Base-by-base conservation (phyloP, 64 coral and sea anemone genomes). In the Pachyseris speciosa region DNA sequence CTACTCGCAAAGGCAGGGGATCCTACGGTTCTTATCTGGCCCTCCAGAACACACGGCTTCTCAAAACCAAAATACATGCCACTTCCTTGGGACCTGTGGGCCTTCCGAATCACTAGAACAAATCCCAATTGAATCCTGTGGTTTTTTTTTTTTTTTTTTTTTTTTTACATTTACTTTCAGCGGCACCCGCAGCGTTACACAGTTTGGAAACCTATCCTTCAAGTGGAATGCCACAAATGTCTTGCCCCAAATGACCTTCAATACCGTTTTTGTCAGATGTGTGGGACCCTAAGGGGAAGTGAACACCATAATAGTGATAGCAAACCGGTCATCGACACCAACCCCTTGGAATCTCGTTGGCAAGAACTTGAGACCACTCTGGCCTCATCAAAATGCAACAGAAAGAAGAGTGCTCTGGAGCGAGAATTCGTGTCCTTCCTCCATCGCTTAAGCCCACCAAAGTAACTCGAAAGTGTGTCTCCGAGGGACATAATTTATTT, bases 41-140 rank as follows among this genome's bases (percentile, higher is more conserved):
- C 73, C 3, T 15, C 19, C 41, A 37, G 30, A 55, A 55, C 51
- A 55, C 51, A 55, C 51, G 51, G 51, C 51, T 55, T 55, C 12
- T 13, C 7, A 55, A 55, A 55, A 55, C 51, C 51, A 13, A 55
- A 7, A 55, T 11, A 55, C 51, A 19, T 50, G 75, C 47, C 75
- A 43, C 43, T 32, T 79, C 22, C 75, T 3, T 79, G 75, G 75
- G 75, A 79, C 47, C 30, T 79, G 75, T 83, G 78, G 78, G 78
- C 60, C 22, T 83, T 83, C 78, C 41, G 50, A 31, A 61, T 83
- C 60, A 50, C 20, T 12, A 10, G 49, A 59, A 36, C 29, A 60
- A 17, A n/a, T n/a, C 32, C 28, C 2, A 30, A 47, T 70, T 39
- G 29, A 34, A 16, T n/a, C 37, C 16, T 9, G 5, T 70, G 13